A percentile compares a stretch with the other conserved stretches of the same genome.
Evolutionary conservation across 2,888 invertebrate species (phyloP).

Genomic region (Drosophila ustulata): DNA sequence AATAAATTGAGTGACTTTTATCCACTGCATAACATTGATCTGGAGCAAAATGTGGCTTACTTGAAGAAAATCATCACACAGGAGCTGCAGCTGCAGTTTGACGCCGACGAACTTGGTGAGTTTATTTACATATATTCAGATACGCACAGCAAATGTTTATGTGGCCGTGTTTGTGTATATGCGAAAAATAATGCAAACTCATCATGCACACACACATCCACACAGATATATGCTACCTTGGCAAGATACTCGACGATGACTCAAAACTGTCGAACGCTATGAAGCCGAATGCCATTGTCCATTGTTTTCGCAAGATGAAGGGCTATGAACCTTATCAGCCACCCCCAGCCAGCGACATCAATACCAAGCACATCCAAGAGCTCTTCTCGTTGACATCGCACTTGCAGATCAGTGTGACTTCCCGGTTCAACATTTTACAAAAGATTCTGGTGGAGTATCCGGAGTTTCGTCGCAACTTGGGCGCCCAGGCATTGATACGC

Average conservation of each 20-base stretch:
- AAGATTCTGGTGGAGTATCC: conserved; percentile 89
- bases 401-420: conserved; percentile 85
- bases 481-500: conserved; percentile 89
- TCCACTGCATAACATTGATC: conserved; percentile 87
- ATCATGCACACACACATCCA: conserved; percentile 42
- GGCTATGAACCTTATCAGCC: conserved; percentile 71
- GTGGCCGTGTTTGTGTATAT: not conserved
- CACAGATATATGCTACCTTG: conserved; percentile 89
- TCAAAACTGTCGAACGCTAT: conserved; percentile 85
- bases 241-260: conserved; percentile 87
- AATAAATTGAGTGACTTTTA: conserved; percentile 86
- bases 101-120: conserved; percentile 86
- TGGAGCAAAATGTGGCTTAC: conserved; percentile 86
- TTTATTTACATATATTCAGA: conserved; percentile 3
- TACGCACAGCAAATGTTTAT: not conserved
- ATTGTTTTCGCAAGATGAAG: conserved; percentile 85
- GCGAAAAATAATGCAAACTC: conserved; percentile 52
- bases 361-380: conserved; percentile 71
- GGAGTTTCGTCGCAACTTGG: conserved; percentile 89
- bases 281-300: conserved; percentile 87
- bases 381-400: conserved; percentile 83
- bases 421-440: conserved; percentile 86
- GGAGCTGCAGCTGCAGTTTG: conserved; percentile 85
- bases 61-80: conserved; percentile 86
- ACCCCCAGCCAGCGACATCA: conserved; percentile 61